Conservation (phyloP, 1,140 invertebrate species). For the Scaptodrosophila lebanonensis region DNA sequence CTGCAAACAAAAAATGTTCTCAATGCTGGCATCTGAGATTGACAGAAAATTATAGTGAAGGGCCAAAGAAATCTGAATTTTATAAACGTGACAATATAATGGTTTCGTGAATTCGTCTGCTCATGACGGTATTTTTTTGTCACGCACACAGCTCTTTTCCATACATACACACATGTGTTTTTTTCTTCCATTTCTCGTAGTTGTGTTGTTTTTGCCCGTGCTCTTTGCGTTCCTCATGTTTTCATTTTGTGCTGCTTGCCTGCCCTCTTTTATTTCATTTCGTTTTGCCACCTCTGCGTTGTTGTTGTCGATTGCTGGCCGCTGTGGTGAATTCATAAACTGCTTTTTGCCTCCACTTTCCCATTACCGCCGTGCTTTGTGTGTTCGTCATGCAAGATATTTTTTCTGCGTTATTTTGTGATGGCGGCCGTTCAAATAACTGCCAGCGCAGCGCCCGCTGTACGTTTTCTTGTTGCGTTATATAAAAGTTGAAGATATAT, state of each 20-base stretch:
- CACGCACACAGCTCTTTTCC: slow-evolving; percentile 1
- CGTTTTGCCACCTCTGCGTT: background rate
- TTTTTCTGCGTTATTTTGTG: slow-evolving; percentile 28
- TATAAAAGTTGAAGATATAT: slow-evolving; percentile 14
- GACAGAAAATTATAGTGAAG: too few relatives aligned
- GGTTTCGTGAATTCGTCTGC: slow-evolving; percentile 20
- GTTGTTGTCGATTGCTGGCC: slow-evolving; percentile 33
- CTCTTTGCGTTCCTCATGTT: slow-evolving; percentile 27
- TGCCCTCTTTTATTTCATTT: too few relatives aligned
- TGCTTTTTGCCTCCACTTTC: slow-evolving; percentile 4
- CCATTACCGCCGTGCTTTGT: too few relatives aligned
- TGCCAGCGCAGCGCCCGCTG: slow-evolving; percentile 47
- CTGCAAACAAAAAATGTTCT: too few relatives aligned
- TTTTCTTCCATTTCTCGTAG: slow-evolving; percentile 29
- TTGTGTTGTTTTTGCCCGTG: slow-evolving; percentile 40
- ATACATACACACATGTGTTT: slow-evolving; percentile 12
- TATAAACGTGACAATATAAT: background rate
- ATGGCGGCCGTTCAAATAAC: slow-evolving; percentile 24
- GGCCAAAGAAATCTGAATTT: too few relatives aligned
- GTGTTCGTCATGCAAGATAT: slow-evolving; percentile 19
- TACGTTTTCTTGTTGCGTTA: slow-evolving; percentile 23
- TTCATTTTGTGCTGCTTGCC: slow-evolving; percentile 10
- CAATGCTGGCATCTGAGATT: too few relatives aligned
- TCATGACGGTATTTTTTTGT: slow-evolving; percentile 47
- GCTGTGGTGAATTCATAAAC: slow-evolving; percentile 32